Conservation (phyloP, 2,797 vertebrate genomes). For the Myoxocephalus aenaeus region DNA sequence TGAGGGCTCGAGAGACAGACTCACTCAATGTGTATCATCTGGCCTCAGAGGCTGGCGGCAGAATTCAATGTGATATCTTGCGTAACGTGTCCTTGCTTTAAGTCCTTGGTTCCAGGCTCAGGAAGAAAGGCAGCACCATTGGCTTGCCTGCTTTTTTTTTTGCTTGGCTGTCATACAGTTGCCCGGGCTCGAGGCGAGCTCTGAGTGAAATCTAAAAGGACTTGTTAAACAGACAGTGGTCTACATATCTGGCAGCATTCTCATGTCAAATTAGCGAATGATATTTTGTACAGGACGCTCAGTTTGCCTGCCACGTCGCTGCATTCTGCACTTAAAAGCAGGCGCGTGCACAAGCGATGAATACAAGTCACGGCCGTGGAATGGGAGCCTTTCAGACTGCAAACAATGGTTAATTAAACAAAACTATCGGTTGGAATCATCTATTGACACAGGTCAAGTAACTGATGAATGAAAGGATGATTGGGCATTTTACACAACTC, state of each 20-base stretch:
- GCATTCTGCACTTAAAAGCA: slow-evolving; percentile 48
- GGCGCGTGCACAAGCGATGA: slow-evolving; percentile 25
- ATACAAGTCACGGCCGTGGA: slow-evolving; percentile 26
- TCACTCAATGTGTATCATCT: slow-evolving; percentile 72
- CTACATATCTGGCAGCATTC: slow-evolving; percentile 69
- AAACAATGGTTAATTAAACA: slow-evolving; percentile 74
- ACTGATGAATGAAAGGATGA: slow-evolving; percentile 72
- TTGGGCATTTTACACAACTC: slow-evolving; percentile 71
- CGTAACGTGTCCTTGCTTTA: slow-evolving; percentile 77
- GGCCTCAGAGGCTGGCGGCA: slow-evolving; percentile 76
- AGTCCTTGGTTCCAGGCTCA: slow-evolving; percentile 73
- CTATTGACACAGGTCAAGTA: slow-evolving; percentile 63
- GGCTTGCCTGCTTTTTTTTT: slow-evolving; percentile 56
- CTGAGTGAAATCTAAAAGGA: slow-evolving; percentile 76
- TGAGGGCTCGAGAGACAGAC: slow-evolving; percentile 77
- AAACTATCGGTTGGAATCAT: slow-evolving; percentile 48
- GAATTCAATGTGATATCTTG: slow-evolving; percentile 79
- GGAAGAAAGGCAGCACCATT: slow-evolving; percentile 69
- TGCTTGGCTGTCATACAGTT: slow-evolving; percentile 67
- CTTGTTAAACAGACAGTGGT: slow-evolving; percentile 71
- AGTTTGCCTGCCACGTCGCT: slow-evolving; percentile 44
- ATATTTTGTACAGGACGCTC: slow-evolving; percentile 64
- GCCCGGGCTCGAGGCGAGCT: slow-evolving; percentile 63
- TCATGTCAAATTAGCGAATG: slow-evolving; percentile 64
- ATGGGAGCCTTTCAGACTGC: slow-evolving; percentile 40